A percentile compares a stretch with the other conserved stretches of the same genome.
phyloP scores from a whole-genome alignment of 2,113 vertebrate genomes.

The Ciconia boyciana region DNA sequence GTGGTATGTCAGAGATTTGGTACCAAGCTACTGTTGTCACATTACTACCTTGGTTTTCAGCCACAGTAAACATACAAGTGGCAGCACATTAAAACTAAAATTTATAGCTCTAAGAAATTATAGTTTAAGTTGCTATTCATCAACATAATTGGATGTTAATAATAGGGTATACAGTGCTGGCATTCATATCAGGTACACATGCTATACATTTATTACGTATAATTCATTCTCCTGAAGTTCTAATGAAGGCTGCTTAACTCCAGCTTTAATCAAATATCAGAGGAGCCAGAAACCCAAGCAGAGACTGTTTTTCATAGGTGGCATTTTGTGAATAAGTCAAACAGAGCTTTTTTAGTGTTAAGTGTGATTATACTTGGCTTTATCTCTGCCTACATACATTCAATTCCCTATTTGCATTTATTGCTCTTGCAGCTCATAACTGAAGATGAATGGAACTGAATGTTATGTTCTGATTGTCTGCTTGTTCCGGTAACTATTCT shows the following conservation, averaged over 20 bases:
- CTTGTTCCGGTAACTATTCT: background rate
- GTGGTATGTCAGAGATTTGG: background rate
- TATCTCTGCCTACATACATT: background rate
- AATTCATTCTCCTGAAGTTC: constrained; percentile 50
- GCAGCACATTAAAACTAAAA: constrained; percentile 48
- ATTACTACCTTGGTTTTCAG: background rate
- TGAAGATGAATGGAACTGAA: background rate
- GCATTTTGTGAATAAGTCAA: constrained; percentile 31
- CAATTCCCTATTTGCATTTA: background rate
- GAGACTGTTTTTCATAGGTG: constrained; percentile 36
- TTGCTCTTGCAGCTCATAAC: background rate
- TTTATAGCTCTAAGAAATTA: constrained; percentile 55
- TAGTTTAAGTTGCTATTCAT: constrained; percentile 67
- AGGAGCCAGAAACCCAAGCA: constrained; percentile 42
- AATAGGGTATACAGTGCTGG: constrained; percentile 2
- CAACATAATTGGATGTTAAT: constrained; percentile 67
- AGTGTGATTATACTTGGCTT: constrained; percentile 10
- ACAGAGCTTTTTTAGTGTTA: background rate
- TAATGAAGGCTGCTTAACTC: constrained; percentile 62
- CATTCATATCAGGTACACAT: constrained; percentile 39
- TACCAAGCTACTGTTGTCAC: background rate
- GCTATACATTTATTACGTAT: constrained; percentile 48
- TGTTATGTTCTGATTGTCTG: background rate
- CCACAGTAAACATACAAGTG: constrained; percentile 47
- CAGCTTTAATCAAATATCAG: constrained; percentile 64